A percentile compares a stretch with the other conserved stretches of the same genome.
These are phyloP conservation scores for Lasioglossum albipes DNA, from an alignment of 1,140 invertebrate genomes.

Conservation along the genomic window DNA sequence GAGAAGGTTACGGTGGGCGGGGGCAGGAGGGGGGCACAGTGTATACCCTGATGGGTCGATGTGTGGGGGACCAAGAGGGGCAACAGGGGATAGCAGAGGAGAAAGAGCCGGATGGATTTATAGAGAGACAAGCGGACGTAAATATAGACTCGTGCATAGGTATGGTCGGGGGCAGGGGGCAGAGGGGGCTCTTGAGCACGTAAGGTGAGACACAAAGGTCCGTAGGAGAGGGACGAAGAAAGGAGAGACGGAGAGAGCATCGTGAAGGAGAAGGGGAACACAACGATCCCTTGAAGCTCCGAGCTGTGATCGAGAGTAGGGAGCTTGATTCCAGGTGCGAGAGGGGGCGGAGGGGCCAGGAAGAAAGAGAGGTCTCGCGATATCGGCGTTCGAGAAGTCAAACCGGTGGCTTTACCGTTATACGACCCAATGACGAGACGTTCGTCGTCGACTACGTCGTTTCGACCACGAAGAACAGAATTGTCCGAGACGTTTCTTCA, in stretches of 20 bases:
- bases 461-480: neutral
- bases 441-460: constrained; percentile 34
- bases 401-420: constrained; percentile 74
- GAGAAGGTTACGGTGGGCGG: neutral
- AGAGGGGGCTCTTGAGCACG: neutral
- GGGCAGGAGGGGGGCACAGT: neutral
- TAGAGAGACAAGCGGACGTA: constrained; percentile 47
- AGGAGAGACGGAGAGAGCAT: constrained; percentile 5
- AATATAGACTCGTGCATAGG: constrained; percentile 42
- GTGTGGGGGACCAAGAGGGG: neutral
- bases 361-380: constrained; percentile 35
- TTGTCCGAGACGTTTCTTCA: no score
- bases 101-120: constrained; percentile 30
- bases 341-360: neutral
- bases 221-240: constrained; percentile 12
- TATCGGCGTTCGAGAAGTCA: constrained; percentile 58
- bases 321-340: neutral
- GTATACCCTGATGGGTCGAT: constrained; percentile 41
- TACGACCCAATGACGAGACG: constrained; percentile 75
- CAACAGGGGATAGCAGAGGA: neutral
- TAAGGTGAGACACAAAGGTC: constrained; percentile 22
- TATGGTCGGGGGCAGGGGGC: constrained; percentile 8
- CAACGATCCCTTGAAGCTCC: neutral
- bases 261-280: neutral
- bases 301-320: constrained; percentile 1